Evolutionary conservation across 2,888 invertebrate species (phyloP).

Genomic region (Thymelicus sylvestris): DNA sequence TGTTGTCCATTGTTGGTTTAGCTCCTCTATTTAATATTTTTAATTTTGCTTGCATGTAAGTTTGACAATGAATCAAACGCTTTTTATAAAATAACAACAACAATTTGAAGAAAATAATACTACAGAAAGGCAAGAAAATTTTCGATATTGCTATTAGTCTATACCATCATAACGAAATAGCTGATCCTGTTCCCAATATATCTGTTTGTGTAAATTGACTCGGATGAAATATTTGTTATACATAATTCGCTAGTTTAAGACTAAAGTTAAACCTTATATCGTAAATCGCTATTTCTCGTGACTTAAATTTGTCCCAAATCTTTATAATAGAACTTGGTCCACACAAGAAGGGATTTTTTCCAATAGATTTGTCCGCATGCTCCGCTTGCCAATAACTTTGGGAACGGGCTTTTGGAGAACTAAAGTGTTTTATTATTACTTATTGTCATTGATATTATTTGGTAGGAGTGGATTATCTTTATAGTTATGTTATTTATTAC

Average conservation of each 20-base stretch:
- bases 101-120: too few relatives aligned
- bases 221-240: too few relatives aligned
- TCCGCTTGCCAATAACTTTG: slow-evolving; percentile 60
- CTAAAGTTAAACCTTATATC: too few relatives aligned
- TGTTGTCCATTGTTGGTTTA: too few relatives aligned
- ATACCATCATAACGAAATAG: too few relatives aligned
- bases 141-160: too few relatives aligned
- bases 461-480: not conserved
- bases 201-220: too few relatives aligned
- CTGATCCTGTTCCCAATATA: too few relatives aligned
- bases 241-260: too few relatives aligned
- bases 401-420: slow-evolving; percentile 36
- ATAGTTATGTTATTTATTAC: not conserved
- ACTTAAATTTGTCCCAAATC: slow-evolving; percentile 48
- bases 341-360: slow-evolving; percentile 68
- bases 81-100: too few relatives aligned
- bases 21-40: too few relatives aligned
- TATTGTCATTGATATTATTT: slow-evolving; percentile 33
- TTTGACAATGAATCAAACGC: slow-evolving; percentile 9
- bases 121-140: too few relatives aligned
- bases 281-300: slow-evolving; percentile 44
- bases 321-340: slow-evolving; percentile 60
- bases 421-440: slow-evolving; percentile 32
- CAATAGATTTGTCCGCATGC: slow-evolving; percentile 71
- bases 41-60: not conserved